Conservation (phyloP, 2,113 vertebrate genomes). For the Merops nubicus region DNA sequence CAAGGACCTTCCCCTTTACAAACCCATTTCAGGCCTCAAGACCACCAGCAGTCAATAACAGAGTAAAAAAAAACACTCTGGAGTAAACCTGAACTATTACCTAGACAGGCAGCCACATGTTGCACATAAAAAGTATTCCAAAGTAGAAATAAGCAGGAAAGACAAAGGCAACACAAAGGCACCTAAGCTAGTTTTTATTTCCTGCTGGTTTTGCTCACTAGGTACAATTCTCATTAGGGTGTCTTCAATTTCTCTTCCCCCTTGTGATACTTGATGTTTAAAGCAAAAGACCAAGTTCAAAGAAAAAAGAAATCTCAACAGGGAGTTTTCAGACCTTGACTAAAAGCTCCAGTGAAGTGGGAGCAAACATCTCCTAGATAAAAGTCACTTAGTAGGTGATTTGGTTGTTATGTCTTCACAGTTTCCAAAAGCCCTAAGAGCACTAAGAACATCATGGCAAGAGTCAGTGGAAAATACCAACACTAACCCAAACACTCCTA, state of each 20-base stretch:
- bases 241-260: neutral
- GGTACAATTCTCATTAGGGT: rapidly evolving
- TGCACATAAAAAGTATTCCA: neutral
- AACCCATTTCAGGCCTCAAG: neutral
- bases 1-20: neutral
- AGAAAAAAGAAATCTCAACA: neutral
- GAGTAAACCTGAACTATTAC: neutral
- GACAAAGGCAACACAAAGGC: neutral
- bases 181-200: neutral
- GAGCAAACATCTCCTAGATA: neutral
- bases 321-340: neutral
- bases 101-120: neutral
- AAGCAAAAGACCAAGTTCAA: neutral
- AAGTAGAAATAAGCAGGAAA: neutral
- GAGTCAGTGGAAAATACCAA: neutral
- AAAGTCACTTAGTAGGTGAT: neutral
- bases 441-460: neutral
- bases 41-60: neutral
- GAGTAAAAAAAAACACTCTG: neutral
- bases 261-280: neutral
- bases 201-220: neutral
- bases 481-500: neutral
- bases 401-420: neutral
- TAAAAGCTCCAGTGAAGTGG: neutral
- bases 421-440: neutral